phyloP scores from a whole-genome alignment of 2,797 vertebrate genomes.

The Australoheros facetus region DNA sequence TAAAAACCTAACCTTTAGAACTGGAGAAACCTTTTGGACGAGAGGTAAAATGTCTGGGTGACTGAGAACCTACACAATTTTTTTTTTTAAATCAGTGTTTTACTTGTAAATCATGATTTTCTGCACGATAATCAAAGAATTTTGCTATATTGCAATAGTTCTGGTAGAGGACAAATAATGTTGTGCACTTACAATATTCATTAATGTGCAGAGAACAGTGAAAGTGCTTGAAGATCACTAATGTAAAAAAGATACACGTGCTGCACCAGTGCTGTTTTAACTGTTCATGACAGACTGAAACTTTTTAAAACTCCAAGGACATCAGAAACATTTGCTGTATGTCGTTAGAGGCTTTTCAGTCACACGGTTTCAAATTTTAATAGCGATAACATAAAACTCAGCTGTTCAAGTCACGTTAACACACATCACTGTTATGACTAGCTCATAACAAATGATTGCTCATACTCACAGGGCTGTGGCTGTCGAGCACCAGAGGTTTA shows the following conservation, averaged over 20 bases:
- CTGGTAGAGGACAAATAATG: not conserved
- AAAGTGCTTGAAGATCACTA: not conserved
- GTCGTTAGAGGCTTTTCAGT: not conserved
- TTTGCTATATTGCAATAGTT: not conserved
- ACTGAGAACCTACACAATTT: no score
- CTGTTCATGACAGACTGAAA: not conserved
- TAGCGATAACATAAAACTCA: not conserved
- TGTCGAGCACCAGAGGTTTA: slow-evolving; percentile 76
- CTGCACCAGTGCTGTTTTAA: not conserved
- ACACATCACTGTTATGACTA: not conserved
- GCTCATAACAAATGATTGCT: not conserved
- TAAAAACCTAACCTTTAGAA: no score
- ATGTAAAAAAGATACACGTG: not conserved
- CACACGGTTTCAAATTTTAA: not conserved
- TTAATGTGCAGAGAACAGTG: not conserved
- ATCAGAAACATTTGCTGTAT: not conserved
- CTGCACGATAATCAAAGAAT: not conserved
- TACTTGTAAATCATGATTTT: not conserved
- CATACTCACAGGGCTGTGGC: slow-evolving; percentile 78
- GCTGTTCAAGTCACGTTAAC: not conserved
- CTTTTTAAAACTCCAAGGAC: not conserved
- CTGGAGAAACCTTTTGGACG: no score
- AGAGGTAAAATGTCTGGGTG: no score
- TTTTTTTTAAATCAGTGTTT: not conserved
- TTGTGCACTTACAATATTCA: not conserved